A percentile compares a stretch with the other conserved stretches of the same genome.
Evolutionary conservation across 2,113 vertebrate species (phyloP).

Genomic region (Edolisoma coerulescens): DNA sequence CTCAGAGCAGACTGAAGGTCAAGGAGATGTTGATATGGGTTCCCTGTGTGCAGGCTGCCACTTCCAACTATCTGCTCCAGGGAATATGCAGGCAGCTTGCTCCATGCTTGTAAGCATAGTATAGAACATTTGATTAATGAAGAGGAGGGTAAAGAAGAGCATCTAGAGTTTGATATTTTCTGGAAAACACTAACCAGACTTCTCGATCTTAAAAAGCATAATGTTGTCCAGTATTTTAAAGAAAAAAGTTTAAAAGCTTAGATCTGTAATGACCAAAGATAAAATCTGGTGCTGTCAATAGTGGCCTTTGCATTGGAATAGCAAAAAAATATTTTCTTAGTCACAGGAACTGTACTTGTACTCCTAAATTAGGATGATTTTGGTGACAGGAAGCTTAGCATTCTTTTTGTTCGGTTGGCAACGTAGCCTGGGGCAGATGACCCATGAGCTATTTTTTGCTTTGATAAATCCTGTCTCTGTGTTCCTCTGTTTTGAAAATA

Average conservation of each 20-base stretch:
- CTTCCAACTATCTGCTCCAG: not conserved
- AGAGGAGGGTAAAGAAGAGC: not conserved
- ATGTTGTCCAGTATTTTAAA: not conserved
- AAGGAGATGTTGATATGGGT: not conserved
- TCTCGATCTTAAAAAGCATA: not conserved
- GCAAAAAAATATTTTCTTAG: not conserved
- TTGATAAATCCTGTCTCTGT: not conserved
- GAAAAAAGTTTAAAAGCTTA: not conserved
- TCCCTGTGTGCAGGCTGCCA: not conserved
- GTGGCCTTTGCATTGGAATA: not conserved
- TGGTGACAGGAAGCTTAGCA: not conserved
- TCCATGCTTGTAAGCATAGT: not conserved
- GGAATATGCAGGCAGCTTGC: not conserved
- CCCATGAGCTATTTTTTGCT: not conserved
- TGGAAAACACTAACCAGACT: not conserved
- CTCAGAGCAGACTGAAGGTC: not conserved
- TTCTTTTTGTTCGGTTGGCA: not conserved
- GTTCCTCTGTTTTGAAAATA: slow-evolving; percentile 2
- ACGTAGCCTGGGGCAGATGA: not conserved
- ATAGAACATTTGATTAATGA: not conserved
- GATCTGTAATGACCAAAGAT: not conserved
- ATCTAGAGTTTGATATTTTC: not conserved
- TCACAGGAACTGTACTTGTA: not conserved
- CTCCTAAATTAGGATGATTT: not conserved
- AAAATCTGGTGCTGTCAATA: not conserved